phyloP scores from a whole-genome alignment of 2,888 invertebrate genomes.

The Alsophila aescularia region DNA sequence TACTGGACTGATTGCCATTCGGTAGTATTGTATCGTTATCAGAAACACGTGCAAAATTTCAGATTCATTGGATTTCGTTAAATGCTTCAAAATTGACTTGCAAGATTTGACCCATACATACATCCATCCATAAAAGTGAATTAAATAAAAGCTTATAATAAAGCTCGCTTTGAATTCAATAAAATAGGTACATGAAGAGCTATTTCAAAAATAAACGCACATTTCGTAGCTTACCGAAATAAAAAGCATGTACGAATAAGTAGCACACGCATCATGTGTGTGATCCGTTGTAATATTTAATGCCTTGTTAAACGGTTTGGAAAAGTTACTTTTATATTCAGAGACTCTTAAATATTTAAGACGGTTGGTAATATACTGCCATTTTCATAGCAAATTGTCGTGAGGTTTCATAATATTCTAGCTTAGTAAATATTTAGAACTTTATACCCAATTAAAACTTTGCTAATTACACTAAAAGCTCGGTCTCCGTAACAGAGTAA shows the following conservation, averaged over 20 bases:
- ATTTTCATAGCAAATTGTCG: background rate
- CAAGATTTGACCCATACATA: too few species aligned
- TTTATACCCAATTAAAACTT: background rate
- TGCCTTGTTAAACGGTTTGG: slow-evolving; percentile 45
- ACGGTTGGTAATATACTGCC: slow-evolving; percentile 2
- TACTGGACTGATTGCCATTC: too few species aligned
- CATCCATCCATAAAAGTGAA: too few species aligned
- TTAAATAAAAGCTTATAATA: too few species aligned
- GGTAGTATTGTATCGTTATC: too few species aligned
- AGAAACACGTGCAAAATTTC: too few species aligned
- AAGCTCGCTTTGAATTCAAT: too few species aligned
- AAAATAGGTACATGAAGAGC: too few species aligned
- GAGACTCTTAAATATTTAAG: slow-evolving; percentile 36
- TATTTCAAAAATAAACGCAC: background rate
- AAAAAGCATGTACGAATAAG: slow-evolving; percentile 8
- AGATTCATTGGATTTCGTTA: too few species aligned
- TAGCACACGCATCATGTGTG: background rate
- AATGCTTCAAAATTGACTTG: too few species aligned
- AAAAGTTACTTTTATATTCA: slow-evolving; percentile 47
- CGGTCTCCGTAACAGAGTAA: too few species aligned
- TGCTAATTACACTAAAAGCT: background rate
- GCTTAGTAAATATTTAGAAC: background rate
- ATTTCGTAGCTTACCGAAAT: background rate
- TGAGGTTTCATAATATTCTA: background rate
- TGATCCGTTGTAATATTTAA: slow-evolving; percentile 44